Evolutionary conservation across 2,797 vertebrate species (phyloP).

Genomic region (Neosilurus hyrtlii): DNA sequence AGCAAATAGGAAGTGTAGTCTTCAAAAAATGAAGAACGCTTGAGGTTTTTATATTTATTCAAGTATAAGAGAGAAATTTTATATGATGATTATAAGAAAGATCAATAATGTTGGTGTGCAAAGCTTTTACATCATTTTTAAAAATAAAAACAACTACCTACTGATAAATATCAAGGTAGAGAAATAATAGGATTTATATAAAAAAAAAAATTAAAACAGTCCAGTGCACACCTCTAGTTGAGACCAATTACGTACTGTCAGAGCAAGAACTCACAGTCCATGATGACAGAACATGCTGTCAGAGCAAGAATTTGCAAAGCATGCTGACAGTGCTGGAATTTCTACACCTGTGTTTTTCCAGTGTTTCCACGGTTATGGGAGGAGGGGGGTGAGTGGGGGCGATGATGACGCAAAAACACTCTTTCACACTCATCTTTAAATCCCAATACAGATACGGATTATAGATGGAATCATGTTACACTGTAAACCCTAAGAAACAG

Average conservation of each 20-base stretch:
- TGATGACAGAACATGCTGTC: constrained; percentile 16
- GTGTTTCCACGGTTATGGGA: background rate
- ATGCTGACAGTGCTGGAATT: background rate
- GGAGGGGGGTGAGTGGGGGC: too few species aligned
- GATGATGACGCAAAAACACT: background rate
- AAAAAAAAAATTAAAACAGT: background rate
- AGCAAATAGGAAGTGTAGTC: background rate
- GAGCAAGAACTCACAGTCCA: background rate
- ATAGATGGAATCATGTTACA: background rate
- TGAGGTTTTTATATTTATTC: background rate
- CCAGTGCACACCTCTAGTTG: background rate
- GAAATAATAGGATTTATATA: background rate
- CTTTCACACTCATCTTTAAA: background rate
- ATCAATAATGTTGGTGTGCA: background rate
- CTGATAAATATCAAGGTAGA: background rate
- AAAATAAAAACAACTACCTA: too few species aligned
- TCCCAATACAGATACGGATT: background rate
- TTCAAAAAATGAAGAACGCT: background rate
- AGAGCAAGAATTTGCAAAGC: background rate
- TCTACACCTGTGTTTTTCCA: constrained; percentile 3
- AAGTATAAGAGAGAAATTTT: background rate
- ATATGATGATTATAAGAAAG: background rate
- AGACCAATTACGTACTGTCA: background rate
- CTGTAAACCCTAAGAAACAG: background rate
- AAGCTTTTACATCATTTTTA: background rate